Evolutionary conservation across 1,140 invertebrate genomes (phyloP).

Genomic region (Lordiphosa mommai): DNA sequence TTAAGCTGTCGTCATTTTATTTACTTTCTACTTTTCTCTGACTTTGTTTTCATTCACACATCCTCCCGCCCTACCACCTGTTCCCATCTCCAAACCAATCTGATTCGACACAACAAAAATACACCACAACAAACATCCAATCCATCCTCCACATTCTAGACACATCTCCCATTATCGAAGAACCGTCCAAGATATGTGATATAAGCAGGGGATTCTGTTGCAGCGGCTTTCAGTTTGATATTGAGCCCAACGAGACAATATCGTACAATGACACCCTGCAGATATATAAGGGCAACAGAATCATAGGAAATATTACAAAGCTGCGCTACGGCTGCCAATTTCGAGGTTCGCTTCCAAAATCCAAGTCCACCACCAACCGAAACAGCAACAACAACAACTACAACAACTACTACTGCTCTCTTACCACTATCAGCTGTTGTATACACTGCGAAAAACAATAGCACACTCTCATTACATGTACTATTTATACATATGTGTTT

Average conservation of each 20-base stretch:
- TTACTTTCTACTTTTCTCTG: constrained; percentile 33
- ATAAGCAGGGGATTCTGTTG: constrained; percentile 63
- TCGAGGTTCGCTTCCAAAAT: constrained; percentile 67
- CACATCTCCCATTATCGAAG: constrained; percentile 72
- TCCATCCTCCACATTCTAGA: constrained; percentile 73
- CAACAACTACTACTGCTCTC: constrained; percentile 21
- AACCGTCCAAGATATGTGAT: constrained; percentile 65
- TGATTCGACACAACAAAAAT: constrained; percentile 14
- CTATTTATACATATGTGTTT: too few species aligned
- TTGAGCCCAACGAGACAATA: constrained; percentile 72
- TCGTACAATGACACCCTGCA: constrained; percentile 69
- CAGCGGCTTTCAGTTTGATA: constrained; percentile 69
- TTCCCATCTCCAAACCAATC: constrained; percentile 6
- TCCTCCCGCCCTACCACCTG: not conserved
- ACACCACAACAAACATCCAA: constrained; percentile 29
- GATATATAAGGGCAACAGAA: constrained; percentile 61
- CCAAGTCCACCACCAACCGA: constrained; percentile 24
- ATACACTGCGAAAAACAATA: not conserved
- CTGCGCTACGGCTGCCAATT: constrained; percentile 59
- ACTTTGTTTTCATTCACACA: constrained; percentile 9
- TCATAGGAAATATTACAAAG: constrained; percentile 76
- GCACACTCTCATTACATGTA: too few species aligned
- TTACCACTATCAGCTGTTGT: constrained; percentile 6
- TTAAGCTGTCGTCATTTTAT: constrained; percentile 11
- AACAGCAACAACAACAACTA: constrained; percentile 19